A percentile compares a stretch with the other conserved stretches of the same genome.
Conservation (phyloP, 1,140 invertebrate species). For the Aphelinus atriplicis region DNA sequence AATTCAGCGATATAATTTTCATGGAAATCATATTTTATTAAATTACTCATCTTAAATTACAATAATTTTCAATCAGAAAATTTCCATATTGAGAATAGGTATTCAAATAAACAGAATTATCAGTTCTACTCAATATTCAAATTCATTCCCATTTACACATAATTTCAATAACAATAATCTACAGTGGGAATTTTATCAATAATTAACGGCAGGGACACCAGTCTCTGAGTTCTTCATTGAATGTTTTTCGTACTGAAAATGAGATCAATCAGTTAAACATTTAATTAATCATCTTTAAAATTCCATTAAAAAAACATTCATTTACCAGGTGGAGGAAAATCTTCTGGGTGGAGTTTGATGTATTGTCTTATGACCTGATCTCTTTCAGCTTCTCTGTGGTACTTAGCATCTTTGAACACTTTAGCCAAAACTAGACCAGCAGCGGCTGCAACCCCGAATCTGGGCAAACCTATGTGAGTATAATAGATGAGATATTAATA, state of each 20-base stretch:
- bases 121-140: not conserved
- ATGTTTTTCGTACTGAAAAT: slow-evolving; percentile 29
- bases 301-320: not conserved
- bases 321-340: slow-evolving; percentile 25
- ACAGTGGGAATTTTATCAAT: not conserved
- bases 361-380: slow-evolving; percentile 24
- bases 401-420: slow-evolving; percentile 12
- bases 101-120: not conserved
- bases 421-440: slow-evolving; percentile 8
- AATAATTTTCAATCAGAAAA: not conserved
- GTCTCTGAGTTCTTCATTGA: not conserved
- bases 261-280: not conserved
- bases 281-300: not conserved
- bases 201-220: slow-evolving; percentile 32
- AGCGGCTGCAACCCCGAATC: not conserved
- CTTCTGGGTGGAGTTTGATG: slow-evolving; percentile 33
- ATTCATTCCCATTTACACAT: slow-evolving; percentile 21
- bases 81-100: too few relatives aligned
- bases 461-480: slow-evolving; percentile 12
- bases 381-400: slow-evolving; percentile 20
- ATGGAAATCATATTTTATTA: not conserved
- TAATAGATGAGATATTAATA: too few relatives aligned
- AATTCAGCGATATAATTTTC: too few relatives aligned
- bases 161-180: slow-evolving; percentile 28
- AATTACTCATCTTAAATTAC: slow-evolving; percentile 11